These are phyloP conservation scores for Xylocampa areola DNA, from an alignment of 2,888 invertebrate species.

Conservation along the genomic window DNA sequence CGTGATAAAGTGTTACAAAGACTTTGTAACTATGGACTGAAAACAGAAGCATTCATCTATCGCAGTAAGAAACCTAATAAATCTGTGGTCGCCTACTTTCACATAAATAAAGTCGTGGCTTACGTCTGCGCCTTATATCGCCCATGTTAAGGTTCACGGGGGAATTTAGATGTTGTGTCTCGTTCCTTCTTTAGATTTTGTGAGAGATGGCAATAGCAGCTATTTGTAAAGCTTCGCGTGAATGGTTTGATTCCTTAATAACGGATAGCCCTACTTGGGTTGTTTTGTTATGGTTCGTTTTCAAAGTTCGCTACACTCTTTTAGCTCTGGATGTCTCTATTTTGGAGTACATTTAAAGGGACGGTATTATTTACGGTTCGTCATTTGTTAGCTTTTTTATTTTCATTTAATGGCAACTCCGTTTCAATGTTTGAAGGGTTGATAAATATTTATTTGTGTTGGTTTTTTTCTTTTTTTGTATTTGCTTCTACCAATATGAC, in stretches of 20 bases:
- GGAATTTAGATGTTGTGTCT: constrained; percentile 67
- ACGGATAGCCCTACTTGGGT: constrained; percentile 62
- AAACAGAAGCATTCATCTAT: constrained; percentile 72
- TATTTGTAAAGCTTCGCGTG: constrained; percentile 67
- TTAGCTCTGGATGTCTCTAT: constrained; percentile 33
- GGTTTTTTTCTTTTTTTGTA: too few relatives aligned
- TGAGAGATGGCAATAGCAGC: constrained; percentile 71
- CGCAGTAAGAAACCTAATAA: constrained; percentile 81
- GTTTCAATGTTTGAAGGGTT: neutral
- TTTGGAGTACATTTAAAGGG: constrained; percentile 18
- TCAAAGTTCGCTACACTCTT: constrained; percentile 35
- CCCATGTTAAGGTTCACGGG: constrained; percentile 74
- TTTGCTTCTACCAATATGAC: too few relatives aligned
- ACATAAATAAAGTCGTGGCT: constrained; percentile 77
- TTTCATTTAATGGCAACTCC: neutral
- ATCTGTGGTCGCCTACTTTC: constrained; percentile 77
- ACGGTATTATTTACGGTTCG: constrained; percentile 11
- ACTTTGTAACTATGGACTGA: constrained; percentile 62
- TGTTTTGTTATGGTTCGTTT: constrained; percentile 59
- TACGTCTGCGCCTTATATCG: constrained; percentile 72
- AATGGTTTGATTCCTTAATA: constrained; percentile 71
- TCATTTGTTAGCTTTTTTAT: constrained; percentile 3
- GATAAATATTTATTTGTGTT: neutral
- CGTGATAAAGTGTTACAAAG: constrained; percentile 66
- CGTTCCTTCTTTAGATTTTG: constrained; percentile 66